A percentile compares a stretch with the other conserved stretches of the same genome.
phyloP scores from a whole-genome alignment of 2,888 invertebrate species.

The Catonia carolina region DNA sequence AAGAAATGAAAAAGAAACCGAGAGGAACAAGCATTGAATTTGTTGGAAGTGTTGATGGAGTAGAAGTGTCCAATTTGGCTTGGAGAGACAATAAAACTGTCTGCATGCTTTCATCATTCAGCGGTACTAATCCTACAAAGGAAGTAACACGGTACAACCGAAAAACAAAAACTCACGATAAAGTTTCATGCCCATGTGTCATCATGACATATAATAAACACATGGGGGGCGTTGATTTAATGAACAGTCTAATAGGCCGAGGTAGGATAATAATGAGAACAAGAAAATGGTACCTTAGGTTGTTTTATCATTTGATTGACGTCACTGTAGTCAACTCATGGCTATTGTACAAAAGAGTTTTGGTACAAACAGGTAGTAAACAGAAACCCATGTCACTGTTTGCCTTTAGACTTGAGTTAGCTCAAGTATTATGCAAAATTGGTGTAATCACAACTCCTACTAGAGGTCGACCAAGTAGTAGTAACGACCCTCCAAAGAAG shows the following conservation, averaged over 20 bases:
- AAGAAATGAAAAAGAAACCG: conserved; percentile 19
- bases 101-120: conserved; percentile 36
- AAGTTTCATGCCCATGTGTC: conserved; percentile 39
- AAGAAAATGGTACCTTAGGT: conserved; percentile 40
- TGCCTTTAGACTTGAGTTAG: conserved; percentile 13
- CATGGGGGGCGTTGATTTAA: conserved; percentile 40
- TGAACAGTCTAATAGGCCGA: conserved; percentile 37
- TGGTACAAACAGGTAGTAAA: background rate
- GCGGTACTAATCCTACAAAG: conserved; percentile 37
- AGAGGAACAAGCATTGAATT: conserved; percentile 23
- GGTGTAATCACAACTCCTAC: conserved; percentile 2
- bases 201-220: conserved; percentile 39
- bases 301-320: conserved; percentile 39
- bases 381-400: background rate
- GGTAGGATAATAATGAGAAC: conserved; percentile 32
- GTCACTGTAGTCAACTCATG: conserved; percentile 36
- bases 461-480: conserved; percentile 8
- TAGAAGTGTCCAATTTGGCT: conserved; percentile 18
- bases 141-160: conserved; percentile 38
- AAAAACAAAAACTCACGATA: conserved; percentile 36
- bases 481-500: background rate
- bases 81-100: conserved; percentile 40
- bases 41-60: conserved; percentile 10
- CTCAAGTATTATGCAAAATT: conserved; percentile 13
- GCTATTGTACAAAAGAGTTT: conserved; percentile 20